Percentiles rank a stretch among this genome's conserved stretches.
Conservation (phyloP, 2,888 invertebrate genomes). For the Calliphora vomitoria region DNA sequence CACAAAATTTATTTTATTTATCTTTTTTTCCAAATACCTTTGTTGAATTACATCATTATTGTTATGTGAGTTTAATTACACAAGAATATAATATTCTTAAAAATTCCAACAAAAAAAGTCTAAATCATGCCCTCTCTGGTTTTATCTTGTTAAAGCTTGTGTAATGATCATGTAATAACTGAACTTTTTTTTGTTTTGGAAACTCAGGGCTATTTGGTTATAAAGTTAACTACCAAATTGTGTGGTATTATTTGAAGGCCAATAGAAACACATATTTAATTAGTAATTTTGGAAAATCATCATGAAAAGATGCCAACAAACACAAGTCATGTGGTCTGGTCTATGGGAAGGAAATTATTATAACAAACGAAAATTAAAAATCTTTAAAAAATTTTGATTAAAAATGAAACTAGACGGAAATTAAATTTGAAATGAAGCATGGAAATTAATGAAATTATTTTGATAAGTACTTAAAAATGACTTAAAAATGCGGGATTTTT, state of each 20-base stretch:
- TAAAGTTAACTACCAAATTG: neutral
- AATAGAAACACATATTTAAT: neutral
- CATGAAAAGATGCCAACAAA: too few species aligned
- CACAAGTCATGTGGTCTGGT: too few species aligned
- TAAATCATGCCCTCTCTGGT: conserved; percentile 17
- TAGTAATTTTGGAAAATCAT: too few species aligned
- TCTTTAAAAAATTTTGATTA: too few species aligned
- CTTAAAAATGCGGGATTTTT: too few species aligned
- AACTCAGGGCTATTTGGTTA: neutral
- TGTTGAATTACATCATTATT: conserved; percentile 17
- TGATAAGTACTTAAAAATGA: too few species aligned
- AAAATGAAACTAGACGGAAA: too few species aligned
- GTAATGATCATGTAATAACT: conserved; percentile 25
- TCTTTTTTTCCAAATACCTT: neutral
- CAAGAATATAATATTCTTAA: neutral
- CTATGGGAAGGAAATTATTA: too few species aligned
- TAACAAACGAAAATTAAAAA: neutral
- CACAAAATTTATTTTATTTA: conserved; percentile 10
- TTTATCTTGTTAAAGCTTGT: conserved; percentile 27
- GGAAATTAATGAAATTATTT: too few species aligned
- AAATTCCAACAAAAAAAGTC: neutral
- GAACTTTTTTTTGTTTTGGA: neutral
- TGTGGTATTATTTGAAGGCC: neutral
- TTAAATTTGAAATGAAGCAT: too few species aligned
- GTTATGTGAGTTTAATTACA: conserved; percentile 24